These are phyloP conservation scores for Neoscelio sp. DNA, from an alignment of 2,888 invertebrate species.

Conservation along the genomic window DNA sequence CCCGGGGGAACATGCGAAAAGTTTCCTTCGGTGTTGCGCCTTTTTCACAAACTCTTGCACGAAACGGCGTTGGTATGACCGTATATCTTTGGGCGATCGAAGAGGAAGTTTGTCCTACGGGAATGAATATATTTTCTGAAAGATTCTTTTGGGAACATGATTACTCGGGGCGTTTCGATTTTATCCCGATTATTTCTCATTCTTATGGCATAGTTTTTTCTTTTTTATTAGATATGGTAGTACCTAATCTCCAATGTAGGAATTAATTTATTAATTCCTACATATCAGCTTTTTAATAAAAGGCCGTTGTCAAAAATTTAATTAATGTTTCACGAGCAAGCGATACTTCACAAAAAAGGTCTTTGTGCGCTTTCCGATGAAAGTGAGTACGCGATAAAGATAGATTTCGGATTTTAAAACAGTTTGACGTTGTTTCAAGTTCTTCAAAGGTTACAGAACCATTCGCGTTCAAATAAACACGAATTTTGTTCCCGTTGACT, in stretches of 20 bases:
- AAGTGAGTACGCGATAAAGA: conserved; percentile 25
- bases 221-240: too few species aligned
- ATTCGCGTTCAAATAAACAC: conserved; percentile 45
- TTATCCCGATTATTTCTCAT: conserved; percentile 46
- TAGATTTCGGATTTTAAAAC: conserved; percentile 36
- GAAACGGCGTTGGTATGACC: conserved; percentile 24
- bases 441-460: conserved; percentile 13
- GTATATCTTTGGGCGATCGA: conserved; percentile 28
- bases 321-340: neutral
- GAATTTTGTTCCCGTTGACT: conserved; percentile 9
- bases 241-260: too few species aligned
- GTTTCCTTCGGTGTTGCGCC: conserved; percentile 23
- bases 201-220: conserved; percentile 3
- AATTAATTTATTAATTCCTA: too few species aligned
- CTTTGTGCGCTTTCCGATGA: neutral
- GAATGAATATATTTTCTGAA: conserved; percentile 30
- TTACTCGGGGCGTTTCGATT: conserved; percentile 23
- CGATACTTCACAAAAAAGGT: conserved; percentile 5
- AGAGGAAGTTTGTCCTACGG: conserved; percentile 26
- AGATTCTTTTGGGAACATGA: conserved; percentile 28
- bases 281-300: neutral
- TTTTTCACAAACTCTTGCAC: conserved; percentile 21
- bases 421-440: conserved; percentile 22
- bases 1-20: conserved; percentile 32
- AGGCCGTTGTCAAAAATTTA: neutral